Conservation (phyloP, 2,888 invertebrate species). For the Philereme vetulata region DNA sequence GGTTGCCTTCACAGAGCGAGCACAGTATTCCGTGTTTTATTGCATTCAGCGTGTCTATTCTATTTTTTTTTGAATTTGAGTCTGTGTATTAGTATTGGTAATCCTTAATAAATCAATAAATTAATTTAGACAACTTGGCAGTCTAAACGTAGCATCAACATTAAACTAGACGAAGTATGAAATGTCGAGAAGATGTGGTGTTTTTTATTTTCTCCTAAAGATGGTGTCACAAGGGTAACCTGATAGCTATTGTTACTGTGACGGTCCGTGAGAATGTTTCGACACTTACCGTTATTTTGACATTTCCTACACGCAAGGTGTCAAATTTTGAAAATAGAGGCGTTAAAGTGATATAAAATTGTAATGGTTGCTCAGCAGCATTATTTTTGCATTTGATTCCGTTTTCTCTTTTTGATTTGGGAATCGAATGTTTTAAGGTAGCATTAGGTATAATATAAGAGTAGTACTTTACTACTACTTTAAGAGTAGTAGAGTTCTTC, state of each 20-base stretch:
- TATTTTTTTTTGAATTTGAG: too few relatives aligned
- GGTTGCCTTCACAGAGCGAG: too few relatives aligned
- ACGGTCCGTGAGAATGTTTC: conserved; percentile 17
- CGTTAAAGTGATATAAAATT: conserved; percentile 6
- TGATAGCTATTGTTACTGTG: conserved; percentile 44
- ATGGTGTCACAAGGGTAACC: conserved; percentile 50
- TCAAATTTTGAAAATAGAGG: background rate
- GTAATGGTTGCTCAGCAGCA: background rate
- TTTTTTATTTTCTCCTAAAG: conserved; percentile 36
- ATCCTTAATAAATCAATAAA: background rate
- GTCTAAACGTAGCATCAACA: conserved; percentile 44
- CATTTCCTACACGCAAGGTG: background rate
- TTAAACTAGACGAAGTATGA: conserved; percentile 41
- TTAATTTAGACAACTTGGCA: conserved; percentile 14
- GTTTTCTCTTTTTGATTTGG: conserved; percentile 33
- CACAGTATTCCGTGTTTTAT: too few relatives aligned
- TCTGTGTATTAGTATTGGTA: too few relatives aligned
- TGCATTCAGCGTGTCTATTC: too few relatives aligned
- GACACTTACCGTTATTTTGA: conserved; percentile 27
- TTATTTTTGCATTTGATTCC: conserved; percentile 45
- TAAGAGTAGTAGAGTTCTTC: too few relatives aligned
- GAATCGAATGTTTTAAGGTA: background rate
- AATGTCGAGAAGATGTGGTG: conserved; percentile 40
- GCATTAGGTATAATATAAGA: too few relatives aligned
- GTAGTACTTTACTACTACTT: too few relatives aligned